Evolutionary conservation across 1,140 invertebrate species (phyloP), one percentile per base, ranked within the genome.

Genomic region (Dendrolimus kikuchii): DNA sequence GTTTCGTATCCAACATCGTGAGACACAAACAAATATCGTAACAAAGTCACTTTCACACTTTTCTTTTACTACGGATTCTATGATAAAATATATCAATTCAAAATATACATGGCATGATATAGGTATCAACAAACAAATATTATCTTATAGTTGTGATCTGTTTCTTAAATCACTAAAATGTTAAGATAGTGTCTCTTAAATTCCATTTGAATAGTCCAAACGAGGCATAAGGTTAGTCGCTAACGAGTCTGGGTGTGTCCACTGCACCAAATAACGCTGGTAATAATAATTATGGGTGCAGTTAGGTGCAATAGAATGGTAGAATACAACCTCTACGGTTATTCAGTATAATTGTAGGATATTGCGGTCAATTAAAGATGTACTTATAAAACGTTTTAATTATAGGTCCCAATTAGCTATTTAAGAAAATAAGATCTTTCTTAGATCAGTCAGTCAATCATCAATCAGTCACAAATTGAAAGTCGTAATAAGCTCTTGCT

Each of bases 171-270:
- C 54, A 56, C 36, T 45, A 42, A 54, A 54, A 54, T 45, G n/a
- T n/a, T 23, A 3, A 50, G 49, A 50, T 39, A 41, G 40, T 50
- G 39, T 50, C 49, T 41, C 39, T 50, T 50, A 50, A 40, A 41
- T 50, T 40, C 38, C 45, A 58, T 64, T 66, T 54, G 52, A 60
- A 53, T 53, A 54, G 51, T 62, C 59, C 59, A 60, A 82, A 75
- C 74, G 71, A 59, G 61, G 77, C 79, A 72, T 59, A 66, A 76
- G 68, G 71, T 73, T 79, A 77, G 69, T 66, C 70, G 71, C 71
- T 83, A 81, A 79, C 76, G 70, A 83, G 73, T 78, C 62, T 74
- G 76, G 80, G 80, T 77, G 80, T 81, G 80, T 79, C 70, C 66
- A 59, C 58, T 74, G 77, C 65, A 77, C 77, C 76, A 78, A 75